These are phyloP conservation scores for Peromyscus attwateri DNA, from an alignment of 2,797 vertebrate species.

Conservation along the genomic window DNA sequence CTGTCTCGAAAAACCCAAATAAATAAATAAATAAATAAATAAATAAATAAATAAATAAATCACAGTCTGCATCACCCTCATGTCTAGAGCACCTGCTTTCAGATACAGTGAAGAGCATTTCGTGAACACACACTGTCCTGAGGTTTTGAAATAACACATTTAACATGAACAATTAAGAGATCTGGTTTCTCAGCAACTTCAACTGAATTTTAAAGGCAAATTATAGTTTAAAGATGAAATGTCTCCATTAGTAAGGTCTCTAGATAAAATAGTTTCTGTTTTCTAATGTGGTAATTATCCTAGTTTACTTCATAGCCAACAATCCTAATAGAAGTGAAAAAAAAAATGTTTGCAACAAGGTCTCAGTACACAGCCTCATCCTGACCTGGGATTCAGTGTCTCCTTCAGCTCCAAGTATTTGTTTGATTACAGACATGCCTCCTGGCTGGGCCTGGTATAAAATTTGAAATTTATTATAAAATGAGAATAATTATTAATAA, in stretches of 20 bases:
- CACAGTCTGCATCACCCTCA: neutral
- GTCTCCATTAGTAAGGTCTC: conserved; percentile 10
- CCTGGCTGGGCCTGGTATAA: neutral
- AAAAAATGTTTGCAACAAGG: neutral
- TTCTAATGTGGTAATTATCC: conserved; percentile 64
- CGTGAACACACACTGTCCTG: neutral
- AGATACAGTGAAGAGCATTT: neutral
- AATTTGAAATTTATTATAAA: neutral
- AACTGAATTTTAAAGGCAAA: neutral
- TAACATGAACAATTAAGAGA: neutral
- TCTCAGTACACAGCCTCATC: neutral
- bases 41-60: too few species aligned
- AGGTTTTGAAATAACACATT: neutral
- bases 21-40: too few species aligned
- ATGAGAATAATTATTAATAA: neutral
- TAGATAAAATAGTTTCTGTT: conserved; percentile 67
- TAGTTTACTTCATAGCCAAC: conserved; percentile 66
- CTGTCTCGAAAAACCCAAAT: too few species aligned
- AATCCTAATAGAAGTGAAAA: conserved; percentile 44
- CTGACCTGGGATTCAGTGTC: neutral
- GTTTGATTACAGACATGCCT: neutral
- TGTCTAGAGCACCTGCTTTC: neutral
- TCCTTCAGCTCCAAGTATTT: neutral
- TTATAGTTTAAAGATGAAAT: conserved; percentile 33
- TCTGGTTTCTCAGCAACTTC: neutral